Conservation (phyloP, 1,140 invertebrate species). For the Drosophila prosaltans region DNA sequence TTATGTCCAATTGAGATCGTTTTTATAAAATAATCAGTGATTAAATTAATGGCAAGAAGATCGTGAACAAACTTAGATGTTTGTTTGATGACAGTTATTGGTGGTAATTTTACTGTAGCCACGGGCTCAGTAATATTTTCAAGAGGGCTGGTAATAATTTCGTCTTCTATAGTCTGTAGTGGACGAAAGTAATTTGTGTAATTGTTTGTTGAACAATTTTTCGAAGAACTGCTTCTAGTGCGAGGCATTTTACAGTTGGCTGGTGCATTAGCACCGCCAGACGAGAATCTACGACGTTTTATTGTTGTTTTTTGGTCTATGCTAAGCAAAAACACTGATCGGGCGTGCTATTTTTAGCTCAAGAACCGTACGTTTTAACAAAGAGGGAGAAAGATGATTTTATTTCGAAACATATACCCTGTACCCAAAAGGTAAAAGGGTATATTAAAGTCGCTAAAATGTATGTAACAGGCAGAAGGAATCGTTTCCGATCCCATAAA, state of each 20-base stretch:
- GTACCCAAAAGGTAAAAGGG: too few relatives aligned
- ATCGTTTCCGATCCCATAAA: too few relatives aligned
- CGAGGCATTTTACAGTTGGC: neutral
- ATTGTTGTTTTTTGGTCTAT: neutral
- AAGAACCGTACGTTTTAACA: too few relatives aligned
- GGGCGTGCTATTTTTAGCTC: too few relatives aligned
- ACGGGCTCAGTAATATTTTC: conserved; percentile 1
- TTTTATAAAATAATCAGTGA: conserved; percentile 1
- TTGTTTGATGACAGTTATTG: conserved; percentile 5
- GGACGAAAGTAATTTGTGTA: conserved; percentile 3
- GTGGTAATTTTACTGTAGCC: conserved; percentile 6
- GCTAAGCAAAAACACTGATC: neutral
- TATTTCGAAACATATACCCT: too few relatives aligned
- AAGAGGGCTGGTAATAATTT: conserved; percentile 5
- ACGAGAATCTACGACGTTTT: neutral
- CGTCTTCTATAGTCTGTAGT: neutral
- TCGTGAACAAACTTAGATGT: neutral
- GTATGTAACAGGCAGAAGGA: too few relatives aligned
- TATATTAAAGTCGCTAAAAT: too few relatives aligned
- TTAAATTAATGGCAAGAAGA: conserved; percentile 3
- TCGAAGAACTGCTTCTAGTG: neutral
- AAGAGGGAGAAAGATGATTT: too few relatives aligned
- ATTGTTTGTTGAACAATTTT: conserved; percentile 8
- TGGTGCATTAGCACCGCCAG: conserved; percentile 10
- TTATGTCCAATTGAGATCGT: neutral